These are phyloP conservation scores for Rattus norvegicus DNA, from an alignment of 2,113 vertebrate species.

Conservation along the genomic window GRCr8 NC_086036.1:78910001-78910500, in stretches of 20 bases:
- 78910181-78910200: neutral
- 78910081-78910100: neutral
- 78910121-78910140: neutral
- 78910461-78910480: neutral
- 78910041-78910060: neutral
- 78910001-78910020: neutral
- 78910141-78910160: neutral
- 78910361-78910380: neutral
- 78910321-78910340: neutral
- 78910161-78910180: neutral
- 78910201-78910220: neutral
- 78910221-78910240: neutral
- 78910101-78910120: neutral
- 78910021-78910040: neutral
- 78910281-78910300: neutral
- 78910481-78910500: neutral
- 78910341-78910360: neutral
- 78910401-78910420: neutral
- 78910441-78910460: neutral
- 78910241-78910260: neutral
- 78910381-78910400: too few relatives aligned
- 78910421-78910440: neutral
- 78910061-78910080: neutral
- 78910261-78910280: neutral
- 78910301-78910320: neutral